Evolutionary conservation across 2,888 invertebrate genomes (phyloP).

Genomic region (Nebria salina): DNA sequence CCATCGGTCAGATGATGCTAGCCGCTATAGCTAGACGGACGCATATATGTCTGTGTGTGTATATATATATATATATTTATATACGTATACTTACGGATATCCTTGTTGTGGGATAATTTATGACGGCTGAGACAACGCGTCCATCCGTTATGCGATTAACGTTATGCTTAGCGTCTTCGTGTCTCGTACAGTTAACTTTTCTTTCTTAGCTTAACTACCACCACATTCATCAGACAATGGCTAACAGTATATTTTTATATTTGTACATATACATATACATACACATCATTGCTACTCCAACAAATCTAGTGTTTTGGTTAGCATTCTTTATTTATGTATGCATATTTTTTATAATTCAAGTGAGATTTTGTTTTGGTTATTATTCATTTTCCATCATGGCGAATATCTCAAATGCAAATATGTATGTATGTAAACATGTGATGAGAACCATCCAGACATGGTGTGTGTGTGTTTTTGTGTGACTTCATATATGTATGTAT

Average conservation of each 20-base stretch:
- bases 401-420: too few relatives aligned
- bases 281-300: too few relatives aligned
- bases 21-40: background rate
- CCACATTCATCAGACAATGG: background rate
- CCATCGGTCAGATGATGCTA: background rate
- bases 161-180: conserved; percentile 2
- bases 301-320: too few relatives aligned
- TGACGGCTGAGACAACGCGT: conserved; percentile 21
- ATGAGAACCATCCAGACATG: background rate
- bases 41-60: background rate
- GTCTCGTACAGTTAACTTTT: background rate
- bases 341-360: too few relatives aligned
- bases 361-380: too few relatives aligned
- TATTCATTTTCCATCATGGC: too few relatives aligned
- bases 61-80: background rate
- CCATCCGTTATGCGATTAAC: conserved; percentile 8
- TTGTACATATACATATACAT: too few relatives aligned
- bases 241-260: too few relatives aligned
- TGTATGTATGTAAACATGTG: too few relatives aligned
- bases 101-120: conserved; percentile 27
- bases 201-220: background rate
- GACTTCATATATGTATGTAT: background rate
- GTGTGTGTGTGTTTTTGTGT: background rate
- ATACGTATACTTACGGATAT: conserved; percentile 16
- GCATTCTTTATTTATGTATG: too few relatives aligned